phyloP scores from a whole-genome alignment of 2,113 vertebrate genomes.

The Thryonomys swinderianus region DNA sequence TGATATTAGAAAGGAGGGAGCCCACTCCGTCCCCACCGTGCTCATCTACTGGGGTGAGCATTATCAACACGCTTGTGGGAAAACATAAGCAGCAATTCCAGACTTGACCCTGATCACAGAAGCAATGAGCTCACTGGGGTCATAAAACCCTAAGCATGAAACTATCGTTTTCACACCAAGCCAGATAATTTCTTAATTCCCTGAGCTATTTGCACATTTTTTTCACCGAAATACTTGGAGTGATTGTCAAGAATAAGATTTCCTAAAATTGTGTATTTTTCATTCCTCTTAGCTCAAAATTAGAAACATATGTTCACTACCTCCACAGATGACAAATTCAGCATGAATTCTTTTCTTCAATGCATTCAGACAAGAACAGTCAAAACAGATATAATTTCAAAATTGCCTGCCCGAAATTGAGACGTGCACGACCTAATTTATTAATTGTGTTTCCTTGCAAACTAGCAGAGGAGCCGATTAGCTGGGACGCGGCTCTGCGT shows the following conservation, averaged over 20 bases:
- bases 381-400: conserved; percentile 12
- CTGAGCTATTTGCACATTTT: neutral
- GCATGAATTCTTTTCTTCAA: neutral
- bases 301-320: conserved; percentile 44
- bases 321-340: neutral
- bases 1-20: neutral
- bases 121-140: too few relatives aligned
- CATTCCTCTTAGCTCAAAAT: conserved; percentile 38
- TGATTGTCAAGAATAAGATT: conserved; percentile 29
- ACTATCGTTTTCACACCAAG: neutral
- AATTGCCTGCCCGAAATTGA: neutral
- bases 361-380: conserved; percentile 16
- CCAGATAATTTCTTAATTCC: neutral
- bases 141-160: neutral
- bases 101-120: neutral
- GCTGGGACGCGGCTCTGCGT: neutral
- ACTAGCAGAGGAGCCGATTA: neutral
- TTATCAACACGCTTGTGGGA: neutral
- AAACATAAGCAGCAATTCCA: neutral
- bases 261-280: conserved; percentile 31
- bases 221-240: neutral
- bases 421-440: neutral
- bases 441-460: conserved; percentile 34
- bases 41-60: neutral
- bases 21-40: fast-evolving